These are phyloP conservation scores for Sminthurinus aureus DNA, from an alignment of 2,888 invertebrate genomes.

Conservation along the genomic window DNA sequence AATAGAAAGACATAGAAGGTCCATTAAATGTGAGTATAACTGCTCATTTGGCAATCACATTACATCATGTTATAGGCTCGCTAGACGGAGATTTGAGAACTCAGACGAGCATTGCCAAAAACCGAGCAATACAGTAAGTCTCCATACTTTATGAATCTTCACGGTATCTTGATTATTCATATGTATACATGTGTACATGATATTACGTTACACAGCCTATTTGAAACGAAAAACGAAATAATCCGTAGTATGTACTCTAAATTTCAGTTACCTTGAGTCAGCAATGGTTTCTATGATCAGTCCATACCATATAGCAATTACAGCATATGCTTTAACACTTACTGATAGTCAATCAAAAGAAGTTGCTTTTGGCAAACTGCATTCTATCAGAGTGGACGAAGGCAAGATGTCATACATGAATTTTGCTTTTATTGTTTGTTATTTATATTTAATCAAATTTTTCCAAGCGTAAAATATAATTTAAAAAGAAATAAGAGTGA, in stretches of 20 bases:
- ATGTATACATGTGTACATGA: background rate
- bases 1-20: constrained; percentile 43
- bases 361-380: constrained; percentile 62
- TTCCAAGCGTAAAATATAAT: no score
- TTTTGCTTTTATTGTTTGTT: background rate
- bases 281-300: constrained; percentile 62
- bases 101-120: constrained; percentile 61
- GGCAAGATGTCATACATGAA: constrained; percentile 53
- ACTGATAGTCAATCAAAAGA: constrained; percentile 63
- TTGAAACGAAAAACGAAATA: background rate
- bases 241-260: background rate
- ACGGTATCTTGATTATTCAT: no score
- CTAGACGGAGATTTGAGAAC: constrained; percentile 62
- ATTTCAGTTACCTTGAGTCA: constrained; percentile 62
- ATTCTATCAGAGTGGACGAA: constrained; percentile 60
- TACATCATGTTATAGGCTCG: constrained; percentile 62
- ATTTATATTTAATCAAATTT: no score
- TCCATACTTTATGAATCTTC: background rate
- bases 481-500: no score
- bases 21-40: constrained; percentile 64
- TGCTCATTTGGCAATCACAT: constrained; percentile 67
- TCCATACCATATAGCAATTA: constrained; percentile 66
- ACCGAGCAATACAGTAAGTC: constrained; percentile 60
- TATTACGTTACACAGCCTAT: background rate
- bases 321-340: constrained; percentile 65